Base-by-base conservation (phyloP, 1,140 invertebrate species). In the Schlechtendalia chinensis region DNA sequence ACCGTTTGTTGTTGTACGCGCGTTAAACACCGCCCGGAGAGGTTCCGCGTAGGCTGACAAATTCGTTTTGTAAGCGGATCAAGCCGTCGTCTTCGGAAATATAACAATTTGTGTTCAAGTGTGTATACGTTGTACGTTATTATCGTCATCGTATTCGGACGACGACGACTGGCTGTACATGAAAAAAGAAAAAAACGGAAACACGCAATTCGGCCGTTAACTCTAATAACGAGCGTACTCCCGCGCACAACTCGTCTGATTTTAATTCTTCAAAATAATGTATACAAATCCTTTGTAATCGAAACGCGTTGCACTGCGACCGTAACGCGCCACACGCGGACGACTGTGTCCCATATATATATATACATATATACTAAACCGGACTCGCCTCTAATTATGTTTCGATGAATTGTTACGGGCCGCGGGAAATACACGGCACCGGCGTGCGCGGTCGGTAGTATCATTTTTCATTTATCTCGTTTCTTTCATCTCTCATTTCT, bases 391-490 rank as follows among this genome's bases (percentile, higher is more conserved):
- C 45, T 72, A 54, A 72, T 72, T 72, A 54, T 3, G 4, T 22
- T 54, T 54, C 50, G 29, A 72, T 54, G 47, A 32, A 72, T 54
- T 54, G 69, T 54, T 72, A n/a, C 5, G 3, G 29, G 27, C 19
- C 17, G 16, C 67, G 16, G 45, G 45, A 27, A 69, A 50, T 39
- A 50, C 45, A 50, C 16, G 22, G 39, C 67, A 19, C 16, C 39
- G 32, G 32, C 32, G 32, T 8, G 6, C 12, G 39, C 19, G 3
- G 50, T 12, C 27, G 3, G 47, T 19, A 0, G 27, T 72, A 54
- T 72, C 69, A 12, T 72, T 54, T 72, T 72, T 72, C 24, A 53
- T 72, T 54, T 72, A 54, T 29, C 69, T 54, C 17, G 8, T 54
- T 53, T n/a, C 12, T 29, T 27, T 29, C 69, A 19, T 72, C 50